Base-by-base conservation (phyloP, 1,140 invertebrate species). In the Solenopsis fugax region DNA sequence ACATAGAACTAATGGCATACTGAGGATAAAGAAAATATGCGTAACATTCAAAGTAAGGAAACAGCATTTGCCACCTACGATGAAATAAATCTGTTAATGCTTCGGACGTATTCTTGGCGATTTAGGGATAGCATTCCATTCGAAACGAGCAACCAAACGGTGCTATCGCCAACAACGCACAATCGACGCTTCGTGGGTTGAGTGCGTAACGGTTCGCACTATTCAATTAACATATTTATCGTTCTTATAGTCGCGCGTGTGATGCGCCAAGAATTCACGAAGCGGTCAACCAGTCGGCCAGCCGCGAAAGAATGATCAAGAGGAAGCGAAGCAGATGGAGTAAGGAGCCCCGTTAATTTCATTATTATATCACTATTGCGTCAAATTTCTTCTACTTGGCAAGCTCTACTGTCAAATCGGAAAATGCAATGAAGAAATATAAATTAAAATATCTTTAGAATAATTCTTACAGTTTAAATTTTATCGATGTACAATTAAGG, bases 171-270 rank as follows among this genome's bases (percentile, higher is more conserved):
- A 41, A 56, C n/a, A 41, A 72, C 88, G 29, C 12, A 86, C 24
- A 75, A 89, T 86, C 84, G 77, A 69, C 64, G 87, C 52, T 85
- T 85, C 81, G 80, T 89, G 86, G 65, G 82, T 76, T 87, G 86
- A 78, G 71, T 88, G 87, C 69, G 87, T 93, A 93, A 93, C 92
- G 93, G 92, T 93, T 90, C 88, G 67, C 16, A 72, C 76, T 88
- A 90, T 90, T 91, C 87, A 90, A 93, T 93, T 93, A 92, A 93
- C 92, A 93, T 93, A 92, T 92, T 93, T 91, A 91, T 93, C 89
- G 81, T 91, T 87, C 87, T 85, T 85, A 56, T 71, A 75, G 41
- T 18, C 52, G 29, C 4, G 67, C 50, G n/a, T 80, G 18, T 52
- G 52, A 73, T 56, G 54, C 41, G 54, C 45, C 18, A 52, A 73